Conservation (phyloP, 2,797 vertebrate genomes). For the Myotis vivesi region DNA sequence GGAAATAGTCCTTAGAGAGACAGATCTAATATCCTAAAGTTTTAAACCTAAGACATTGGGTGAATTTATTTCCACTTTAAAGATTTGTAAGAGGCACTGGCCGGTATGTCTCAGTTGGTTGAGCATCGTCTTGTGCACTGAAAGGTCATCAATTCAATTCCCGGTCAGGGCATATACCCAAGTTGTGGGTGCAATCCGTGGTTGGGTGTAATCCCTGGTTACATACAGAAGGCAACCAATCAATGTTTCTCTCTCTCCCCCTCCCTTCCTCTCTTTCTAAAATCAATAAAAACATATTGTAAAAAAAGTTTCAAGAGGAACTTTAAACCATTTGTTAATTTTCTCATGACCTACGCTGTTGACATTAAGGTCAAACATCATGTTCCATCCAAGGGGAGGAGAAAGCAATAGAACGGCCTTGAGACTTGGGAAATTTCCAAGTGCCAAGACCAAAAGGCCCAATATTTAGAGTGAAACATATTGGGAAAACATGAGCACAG, state of each 20-base stretch:
- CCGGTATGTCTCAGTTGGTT: neutral
- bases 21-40: neutral
- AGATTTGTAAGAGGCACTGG: neutral
- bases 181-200: neutral
- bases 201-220: neutral
- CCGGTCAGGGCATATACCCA: neutral
- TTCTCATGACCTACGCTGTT: slow-evolving; percentile 68
- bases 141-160: neutral
- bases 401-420: neutral
- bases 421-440: neutral
- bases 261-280: neutral
- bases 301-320: neutral
- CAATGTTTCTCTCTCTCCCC: neutral
- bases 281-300: neutral
- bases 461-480: neutral
- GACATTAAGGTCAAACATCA: slow-evolving; percentile 42
- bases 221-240: neutral
- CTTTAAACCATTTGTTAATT: slow-evolving; percentile 55
- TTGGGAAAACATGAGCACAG: neutral
- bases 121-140: neutral
- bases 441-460: neutral
- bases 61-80: neutral
- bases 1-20: neutral
- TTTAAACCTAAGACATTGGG: neutral
- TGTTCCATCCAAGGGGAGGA: slow-evolving; percentile 3